Conservation (phyloP, 2,113 vertebrate species). For the Xenotilapia leptura region DNA sequence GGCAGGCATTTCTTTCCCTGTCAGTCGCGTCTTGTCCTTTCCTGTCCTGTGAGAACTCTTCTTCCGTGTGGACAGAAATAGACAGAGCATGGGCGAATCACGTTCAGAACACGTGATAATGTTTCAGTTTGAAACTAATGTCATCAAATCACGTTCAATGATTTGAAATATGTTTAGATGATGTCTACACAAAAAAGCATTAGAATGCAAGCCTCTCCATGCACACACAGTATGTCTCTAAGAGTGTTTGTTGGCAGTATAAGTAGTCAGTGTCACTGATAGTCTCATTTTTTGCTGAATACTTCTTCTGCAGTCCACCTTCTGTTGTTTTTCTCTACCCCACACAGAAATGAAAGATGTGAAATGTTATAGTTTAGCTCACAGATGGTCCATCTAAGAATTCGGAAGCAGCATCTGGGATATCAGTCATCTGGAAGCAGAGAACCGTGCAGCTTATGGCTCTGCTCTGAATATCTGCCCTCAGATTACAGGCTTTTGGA, state of each 20-base stretch:
- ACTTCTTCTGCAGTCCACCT: constrained; percentile 1
- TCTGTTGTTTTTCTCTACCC: background rate
- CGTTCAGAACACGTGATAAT: background rate
- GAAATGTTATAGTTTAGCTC: constrained; percentile 18
- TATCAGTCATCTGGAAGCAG: constrained; percentile 1
- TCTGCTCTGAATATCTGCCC: background rate
- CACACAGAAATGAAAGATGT: constrained; percentile 29
- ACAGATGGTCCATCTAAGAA: constrained; percentile 20
- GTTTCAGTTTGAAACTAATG: background rate
- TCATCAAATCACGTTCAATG: background rate
- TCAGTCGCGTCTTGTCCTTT: constrained; percentile 27
- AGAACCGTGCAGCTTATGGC: background rate
- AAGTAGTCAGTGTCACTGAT: background rate
- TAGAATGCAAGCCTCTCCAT: background rate
- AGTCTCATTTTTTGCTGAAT: background rate
- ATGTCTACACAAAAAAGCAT: background rate
- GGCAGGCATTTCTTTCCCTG: constrained; percentile 55
- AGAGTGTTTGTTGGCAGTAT: background rate
- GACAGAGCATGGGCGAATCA: background rate
- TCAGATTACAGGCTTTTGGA: background rate
- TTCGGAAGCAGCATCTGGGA: constrained; percentile 29
- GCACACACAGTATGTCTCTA: background rate
- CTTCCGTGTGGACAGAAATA: background rate
- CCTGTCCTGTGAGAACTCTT: background rate
- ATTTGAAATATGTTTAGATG: background rate